Conservation (phyloP, 1,140 invertebrate species). For the Heliconius melpomene region DNA sequence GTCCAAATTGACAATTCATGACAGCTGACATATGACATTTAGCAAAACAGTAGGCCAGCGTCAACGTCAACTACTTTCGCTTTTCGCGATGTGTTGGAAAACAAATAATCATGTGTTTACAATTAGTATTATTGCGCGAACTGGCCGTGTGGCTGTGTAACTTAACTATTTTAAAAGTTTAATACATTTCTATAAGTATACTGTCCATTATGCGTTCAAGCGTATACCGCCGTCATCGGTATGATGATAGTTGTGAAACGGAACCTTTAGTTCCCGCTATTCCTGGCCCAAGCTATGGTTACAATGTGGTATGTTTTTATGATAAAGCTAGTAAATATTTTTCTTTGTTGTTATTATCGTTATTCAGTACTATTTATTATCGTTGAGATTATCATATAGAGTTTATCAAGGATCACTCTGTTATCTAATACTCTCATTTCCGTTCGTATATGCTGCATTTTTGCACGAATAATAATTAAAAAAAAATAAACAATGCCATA, state of each 20-base stretch:
- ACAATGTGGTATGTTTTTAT: conserved; percentile 29
- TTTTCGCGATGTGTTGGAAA: background rate
- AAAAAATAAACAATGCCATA: too few relatives aligned
- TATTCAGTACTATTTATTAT: background rate
- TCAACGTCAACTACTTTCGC: conserved; percentile 11
- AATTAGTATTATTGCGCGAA: background rate
- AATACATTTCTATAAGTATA: conserved; percentile 1
- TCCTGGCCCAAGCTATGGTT: conserved; percentile 38
- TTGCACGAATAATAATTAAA: background rate
- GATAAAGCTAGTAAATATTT: background rate
- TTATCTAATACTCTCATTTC: too few relatives aligned
- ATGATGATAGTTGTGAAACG: conserved; percentile 44
- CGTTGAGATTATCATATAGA: background rate
- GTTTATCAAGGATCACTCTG: background rate
- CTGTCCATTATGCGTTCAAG: conserved; percentile 37
- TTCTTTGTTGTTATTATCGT: background rate
- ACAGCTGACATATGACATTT: background rate
- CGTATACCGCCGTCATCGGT: conserved; percentile 35
- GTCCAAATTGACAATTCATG: background rate
- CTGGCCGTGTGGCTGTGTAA: background rate
- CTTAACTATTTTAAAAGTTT: background rate
- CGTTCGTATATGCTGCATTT: background rate
- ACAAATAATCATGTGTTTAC: conserved; percentile 7
- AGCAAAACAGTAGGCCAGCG: background rate
- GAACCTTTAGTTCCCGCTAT: conserved; percentile 47